phyloP scores from a whole-genome alignment of 2,113 vertebrate species.

The Noturus placidus region DNA sequence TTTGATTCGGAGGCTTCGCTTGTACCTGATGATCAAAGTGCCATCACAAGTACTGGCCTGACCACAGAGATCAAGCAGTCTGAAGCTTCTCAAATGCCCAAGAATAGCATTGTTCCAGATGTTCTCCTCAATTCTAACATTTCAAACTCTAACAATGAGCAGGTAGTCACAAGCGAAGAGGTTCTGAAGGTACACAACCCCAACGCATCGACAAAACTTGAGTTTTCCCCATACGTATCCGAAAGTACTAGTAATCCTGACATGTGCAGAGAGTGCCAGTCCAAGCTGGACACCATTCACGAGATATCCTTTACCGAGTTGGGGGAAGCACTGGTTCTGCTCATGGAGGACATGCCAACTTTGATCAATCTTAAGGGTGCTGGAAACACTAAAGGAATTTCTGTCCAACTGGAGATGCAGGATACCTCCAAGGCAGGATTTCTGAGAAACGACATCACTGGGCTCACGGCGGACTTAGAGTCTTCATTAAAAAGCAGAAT shows the following conservation, averaged over 20 bases:
- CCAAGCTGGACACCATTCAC: slow-evolving; percentile 65
- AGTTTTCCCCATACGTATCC: not conserved
- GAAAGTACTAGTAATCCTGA: slow-evolving; percentile 20
- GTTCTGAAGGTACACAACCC: not conserved
- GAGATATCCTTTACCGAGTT: slow-evolving; percentile 56
- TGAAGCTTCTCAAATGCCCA: not conserved
- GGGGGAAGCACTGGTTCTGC: not conserved
- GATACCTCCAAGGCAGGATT: not conserved
- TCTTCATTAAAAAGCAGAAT: not conserved
- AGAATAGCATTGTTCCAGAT: not conserved
- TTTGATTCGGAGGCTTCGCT: not conserved
- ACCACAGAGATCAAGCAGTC: not conserved
- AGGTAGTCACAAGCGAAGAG: not conserved
- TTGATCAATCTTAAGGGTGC: not conserved
- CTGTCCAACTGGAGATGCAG: not conserved
- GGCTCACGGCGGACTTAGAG: not conserved
- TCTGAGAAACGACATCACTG: not conserved
- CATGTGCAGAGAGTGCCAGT: slow-evolving; percentile 47
- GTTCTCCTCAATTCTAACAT: not conserved
- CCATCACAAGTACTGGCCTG: not conserved
- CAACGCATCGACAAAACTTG: not conserved
- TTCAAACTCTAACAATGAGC: not conserved
- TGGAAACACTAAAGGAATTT: not conserved
- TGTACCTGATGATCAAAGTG: not conserved
- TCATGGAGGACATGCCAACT: not conserved